Conservation (phyloP, 2,797 vertebrate species). For the Siniperca scherzeri region DNA sequence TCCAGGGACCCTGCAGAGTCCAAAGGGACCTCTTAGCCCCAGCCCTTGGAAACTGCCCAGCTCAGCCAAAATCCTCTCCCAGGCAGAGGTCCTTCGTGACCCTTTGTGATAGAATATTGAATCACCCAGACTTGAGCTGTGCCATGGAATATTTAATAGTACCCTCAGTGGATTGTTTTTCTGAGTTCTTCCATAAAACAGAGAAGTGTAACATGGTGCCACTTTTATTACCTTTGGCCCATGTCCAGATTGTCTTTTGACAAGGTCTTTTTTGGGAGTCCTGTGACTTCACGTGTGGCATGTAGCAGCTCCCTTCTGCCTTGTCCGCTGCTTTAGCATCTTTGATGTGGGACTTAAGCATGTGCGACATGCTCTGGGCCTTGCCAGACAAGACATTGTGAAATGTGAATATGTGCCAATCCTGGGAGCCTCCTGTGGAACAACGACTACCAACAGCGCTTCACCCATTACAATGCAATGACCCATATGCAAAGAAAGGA, state of each 20-base stretch:
- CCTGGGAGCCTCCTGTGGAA: constrained; percentile 72
- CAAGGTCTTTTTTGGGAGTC: constrained; percentile 40
- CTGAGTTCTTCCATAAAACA: constrained; percentile 77
- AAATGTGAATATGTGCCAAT: constrained; percentile 85
- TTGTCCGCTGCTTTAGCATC: constrained; percentile 68
- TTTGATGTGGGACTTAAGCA: constrained; percentile 53
- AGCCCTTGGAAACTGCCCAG: constrained; percentile 93
- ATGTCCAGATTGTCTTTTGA: constrained; percentile 48
- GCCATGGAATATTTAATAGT: constrained; percentile 52
- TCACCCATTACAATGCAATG: constrained; percentile 80
- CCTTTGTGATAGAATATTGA: constrained; percentile 72
- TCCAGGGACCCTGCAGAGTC: constrained; percentile 66
- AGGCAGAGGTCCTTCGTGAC: constrained; percentile 81
- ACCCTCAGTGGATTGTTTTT: constrained; percentile 59
- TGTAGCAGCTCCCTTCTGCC: constrained; percentile 76
- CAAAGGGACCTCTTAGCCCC: constrained; percentile 85
- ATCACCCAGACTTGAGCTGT: constrained; percentile 52
- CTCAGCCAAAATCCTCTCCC: constrained; percentile 85
- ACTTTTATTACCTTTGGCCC: constrained; percentile 52
- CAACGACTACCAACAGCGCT: constrained; percentile 60
- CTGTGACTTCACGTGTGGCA: constrained; percentile 58
- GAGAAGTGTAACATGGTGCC: constrained; percentile 55
- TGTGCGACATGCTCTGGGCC: constrained; percentile 65
- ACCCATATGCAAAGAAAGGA: constrained; percentile 84
- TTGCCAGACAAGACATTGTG: constrained; percentile 60